These are phyloP conservation scores for Cyclophora punctaria DNA, from an alignment of 2,888 invertebrate genomes.

Conservation along the genomic window DNA sequence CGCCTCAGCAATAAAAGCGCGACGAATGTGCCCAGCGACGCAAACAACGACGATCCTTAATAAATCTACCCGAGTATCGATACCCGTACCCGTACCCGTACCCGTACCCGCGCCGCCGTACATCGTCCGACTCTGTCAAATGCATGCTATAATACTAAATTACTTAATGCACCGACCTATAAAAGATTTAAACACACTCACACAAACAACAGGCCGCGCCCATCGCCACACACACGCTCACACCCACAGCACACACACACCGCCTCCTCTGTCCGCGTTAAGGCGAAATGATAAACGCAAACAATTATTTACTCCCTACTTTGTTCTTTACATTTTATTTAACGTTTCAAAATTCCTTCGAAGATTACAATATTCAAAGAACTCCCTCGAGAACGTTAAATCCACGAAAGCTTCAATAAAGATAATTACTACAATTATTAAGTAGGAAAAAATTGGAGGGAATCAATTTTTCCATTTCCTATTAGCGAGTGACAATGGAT, in stretches of 20 bases:
- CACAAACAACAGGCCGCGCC: conserved; percentile 47
- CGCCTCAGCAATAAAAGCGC: no score
- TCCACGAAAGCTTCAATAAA: conserved; percentile 34
- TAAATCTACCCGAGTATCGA: conserved; percentile 5
- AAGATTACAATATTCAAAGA: conserved; percentile 3
- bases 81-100: neutral
- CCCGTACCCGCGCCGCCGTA: no score
- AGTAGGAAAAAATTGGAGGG: conserved; percentile 50
- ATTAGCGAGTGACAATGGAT: conserved; percentile 63
- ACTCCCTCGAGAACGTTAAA: conserved; percentile 19
- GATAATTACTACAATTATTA: conserved; percentile 66
- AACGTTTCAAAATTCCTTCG: conserved; percentile 32
- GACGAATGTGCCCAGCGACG: no score
- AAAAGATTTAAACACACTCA: conserved; percentile 66
- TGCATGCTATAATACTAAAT: conserved; percentile 69
- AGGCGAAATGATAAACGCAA: conserved; percentile 46
- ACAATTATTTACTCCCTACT: conserved; percentile 58
- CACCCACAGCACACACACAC: conserved; percentile 47
- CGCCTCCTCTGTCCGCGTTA: conserved; percentile 34
- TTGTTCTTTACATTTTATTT: conserved; percentile 39
- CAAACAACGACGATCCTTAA: neutral
- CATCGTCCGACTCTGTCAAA: conserved; percentile 41
- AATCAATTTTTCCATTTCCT: conserved; percentile 60
- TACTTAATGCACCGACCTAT: conserved; percentile 73
- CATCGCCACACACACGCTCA: conserved; percentile 41